Conservation (phyloP, 2,113 vertebrate species). For the Lampris megalopsis region DNA sequence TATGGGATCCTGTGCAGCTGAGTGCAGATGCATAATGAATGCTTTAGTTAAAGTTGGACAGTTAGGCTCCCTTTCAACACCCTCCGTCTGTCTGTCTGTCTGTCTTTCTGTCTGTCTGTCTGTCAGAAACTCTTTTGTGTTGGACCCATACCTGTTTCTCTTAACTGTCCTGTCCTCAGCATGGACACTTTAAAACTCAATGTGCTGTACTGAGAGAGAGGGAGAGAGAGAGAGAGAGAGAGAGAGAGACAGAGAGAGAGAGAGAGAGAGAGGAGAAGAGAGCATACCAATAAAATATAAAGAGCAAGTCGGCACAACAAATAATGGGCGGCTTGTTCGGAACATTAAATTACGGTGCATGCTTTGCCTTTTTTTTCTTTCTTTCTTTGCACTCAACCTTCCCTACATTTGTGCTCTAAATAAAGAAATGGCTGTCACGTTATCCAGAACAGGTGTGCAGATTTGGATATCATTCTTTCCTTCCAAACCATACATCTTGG, state of each 20-base stretch:
- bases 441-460: conserved; percentile 76
- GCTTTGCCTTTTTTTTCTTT: too few species aligned
- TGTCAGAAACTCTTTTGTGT: conserved; percentile 67
- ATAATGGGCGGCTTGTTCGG: too few species aligned
- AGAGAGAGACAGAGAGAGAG: too few species aligned
- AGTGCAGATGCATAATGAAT: conserved; percentile 86
- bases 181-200: conserved; percentile 43
- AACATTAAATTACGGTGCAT: too few species aligned
- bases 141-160: conserved; percentile 59
- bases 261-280: too few species aligned
- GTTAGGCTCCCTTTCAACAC: conserved; percentile 75
- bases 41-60: conserved; percentile 79
- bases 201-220: conserved; percentile 45
- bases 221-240: conserved; percentile 18
- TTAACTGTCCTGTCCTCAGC: conserved; percentile 67
- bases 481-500: conserved; percentile 59
- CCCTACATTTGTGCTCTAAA: conserved; percentile 69
- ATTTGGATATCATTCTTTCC: conserved; percentile 69
- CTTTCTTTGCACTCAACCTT: conserved; percentile 55
- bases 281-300: too few species aligned
- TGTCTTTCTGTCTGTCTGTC: conserved; percentile 39
- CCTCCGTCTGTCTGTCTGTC: conserved; percentile 65
- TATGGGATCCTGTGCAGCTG: conserved; percentile 78
- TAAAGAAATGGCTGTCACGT: conserved; percentile 76
- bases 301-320: too few species aligned